Evolutionary conservation across 2,113 vertebrate genomes (phyloP).

Genomic region (Sardina pilchardus): DNA sequence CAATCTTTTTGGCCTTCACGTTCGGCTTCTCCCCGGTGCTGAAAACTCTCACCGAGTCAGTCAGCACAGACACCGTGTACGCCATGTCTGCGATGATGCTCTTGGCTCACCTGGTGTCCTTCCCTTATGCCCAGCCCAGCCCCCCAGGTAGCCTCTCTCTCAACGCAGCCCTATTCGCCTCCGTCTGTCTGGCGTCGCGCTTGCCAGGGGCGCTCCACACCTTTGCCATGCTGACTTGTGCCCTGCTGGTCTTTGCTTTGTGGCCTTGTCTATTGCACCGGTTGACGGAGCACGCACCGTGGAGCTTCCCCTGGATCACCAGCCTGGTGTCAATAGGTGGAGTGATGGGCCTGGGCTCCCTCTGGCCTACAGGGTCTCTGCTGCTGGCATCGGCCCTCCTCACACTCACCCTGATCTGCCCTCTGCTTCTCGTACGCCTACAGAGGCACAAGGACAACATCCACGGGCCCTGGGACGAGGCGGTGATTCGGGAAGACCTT

Average conservation of each 20-base stretch:
- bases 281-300: slow-evolving; percentile 74
- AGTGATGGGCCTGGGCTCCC: slow-evolving; percentile 73
- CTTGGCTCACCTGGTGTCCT: slow-evolving; percentile 89
- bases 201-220: slow-evolving; percentile 87
- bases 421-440: slow-evolving; percentile 82
- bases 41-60: slow-evolving; percentile 93
- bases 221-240: slow-evolving; percentile 91
- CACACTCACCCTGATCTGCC: slow-evolving; percentile 83
- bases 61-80: slow-evolving; percentile 95
- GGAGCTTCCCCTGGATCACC: slow-evolving; percentile 77
- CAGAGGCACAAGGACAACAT: slow-evolving; percentile 97
- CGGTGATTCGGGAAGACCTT: slow-evolving; percentile 93
- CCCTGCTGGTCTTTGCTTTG: slow-evolving; percentile 91
- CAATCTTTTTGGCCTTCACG: slow-evolving; percentile 89
- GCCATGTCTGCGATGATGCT: slow-evolving; percentile 96
- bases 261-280: slow-evolving; percentile 94
- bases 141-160: slow-evolving; percentile 91
- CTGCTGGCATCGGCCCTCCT: slow-evolving; percentile 80
- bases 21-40: slow-evolving; percentile 93
- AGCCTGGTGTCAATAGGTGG: slow-evolving; percentile 77
- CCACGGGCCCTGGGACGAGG: slow-evolving; percentile 97
- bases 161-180: slow-evolving; percentile 94
- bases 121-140: slow-evolving; percentile 86
- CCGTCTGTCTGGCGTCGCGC: slow-evolving; percentile 91
- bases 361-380: slow-evolving; percentile 77